phyloP scores from a whole-genome alignment of 1,140 invertebrate genomes.

The Dryas iulia region DNA sequence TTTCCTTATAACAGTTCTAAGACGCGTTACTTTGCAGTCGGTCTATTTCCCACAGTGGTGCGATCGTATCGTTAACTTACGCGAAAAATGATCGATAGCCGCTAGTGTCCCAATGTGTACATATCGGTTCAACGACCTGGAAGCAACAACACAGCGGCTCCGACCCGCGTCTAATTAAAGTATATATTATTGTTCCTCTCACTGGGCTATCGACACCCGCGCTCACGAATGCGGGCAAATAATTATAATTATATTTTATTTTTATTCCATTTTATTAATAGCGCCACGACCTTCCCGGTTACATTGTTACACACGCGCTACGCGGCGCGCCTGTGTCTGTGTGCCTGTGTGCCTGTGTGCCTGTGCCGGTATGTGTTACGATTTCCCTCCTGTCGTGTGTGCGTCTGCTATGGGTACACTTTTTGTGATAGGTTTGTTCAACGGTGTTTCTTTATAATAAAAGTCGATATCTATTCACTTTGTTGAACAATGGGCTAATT shows the following conservation, averaged over 20 bases:
- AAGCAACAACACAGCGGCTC: conserved; percentile 42
- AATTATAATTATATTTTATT: conserved; percentile 74
- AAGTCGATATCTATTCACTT: conserved; percentile 55
- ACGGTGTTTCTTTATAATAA: conserved; percentile 48
- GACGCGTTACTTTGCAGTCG: conserved; percentile 24
- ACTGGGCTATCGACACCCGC: conserved; percentile 30
- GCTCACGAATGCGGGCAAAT: conserved; percentile 70
- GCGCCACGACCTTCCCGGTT: conserved; percentile 45
- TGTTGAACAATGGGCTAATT: conserved; percentile 68
- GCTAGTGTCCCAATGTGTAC: conserved; percentile 50
- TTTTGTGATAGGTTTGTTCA: conserved; percentile 40
- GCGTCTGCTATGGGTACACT: conserved; percentile 32
- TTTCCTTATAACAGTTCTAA: neutral
- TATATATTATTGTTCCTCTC: conserved; percentile 70
- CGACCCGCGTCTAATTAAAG: conserved; percentile 67
- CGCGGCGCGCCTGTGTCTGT: neutral
- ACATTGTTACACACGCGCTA: conserved; percentile 35
- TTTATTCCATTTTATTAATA: conserved; percentile 67
- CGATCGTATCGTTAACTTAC: conserved; percentile 38
- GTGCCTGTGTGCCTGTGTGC: conserved; percentile 18
- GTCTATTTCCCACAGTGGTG: conserved; percentile 36
- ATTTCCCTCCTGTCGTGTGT: conserved; percentile 36
- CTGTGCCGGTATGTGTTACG: neutral
- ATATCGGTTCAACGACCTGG: conserved; percentile 60
- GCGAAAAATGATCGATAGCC: conserved; percentile 59